These are phyloP conservation scores for Acanthoscelides obtectus DNA, from an alignment of 2,888 invertebrate species.

Conservation along the genomic window DNA sequence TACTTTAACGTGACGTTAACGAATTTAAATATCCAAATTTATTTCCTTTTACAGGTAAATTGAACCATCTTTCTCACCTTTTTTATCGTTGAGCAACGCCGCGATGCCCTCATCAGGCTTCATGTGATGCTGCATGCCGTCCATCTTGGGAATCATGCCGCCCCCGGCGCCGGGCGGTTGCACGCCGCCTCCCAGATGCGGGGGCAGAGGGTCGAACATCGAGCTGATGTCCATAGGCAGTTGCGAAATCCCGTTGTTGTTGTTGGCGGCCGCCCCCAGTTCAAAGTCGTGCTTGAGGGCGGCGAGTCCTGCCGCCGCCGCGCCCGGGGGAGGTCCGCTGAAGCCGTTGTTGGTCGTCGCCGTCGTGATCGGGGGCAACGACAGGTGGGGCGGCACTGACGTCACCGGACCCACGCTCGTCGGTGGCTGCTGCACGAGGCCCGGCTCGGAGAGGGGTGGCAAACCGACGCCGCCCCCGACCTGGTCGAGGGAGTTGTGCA, in stretches of 20 bases:
- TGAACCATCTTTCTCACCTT: too few relatives aligned
- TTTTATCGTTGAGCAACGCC: not conserved
- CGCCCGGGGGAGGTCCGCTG: slow-evolving; percentile 22
- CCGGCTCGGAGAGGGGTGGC: not conserved
- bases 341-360: slow-evolving; percentile 47
- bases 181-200: slow-evolving; percentile 39
- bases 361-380: slow-evolving; percentile 33
- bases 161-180: not conserved
- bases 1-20: too few relatives aligned
- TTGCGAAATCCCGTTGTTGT: slow-evolving; percentile 49
- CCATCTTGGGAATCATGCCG: not conserved
- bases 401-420: slow-evolving; percentile 23
- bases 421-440: not conserved
- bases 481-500: not conserved
- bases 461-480: not conserved
- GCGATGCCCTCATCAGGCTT: not conserved
- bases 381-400: slow-evolving; percentile 26
- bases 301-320: not conserved
- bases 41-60: too few relatives aligned
- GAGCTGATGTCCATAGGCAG: slow-evolving; percentile 55
- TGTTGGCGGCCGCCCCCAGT: slow-evolving; percentile 29
- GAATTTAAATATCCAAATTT: too few relatives aligned
- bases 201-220: slow-evolving; percentile 61
- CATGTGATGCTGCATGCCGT: not conserved
- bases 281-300: slow-evolving; percentile 47